Percentiles rank a stretch among this genome's conserved stretches.
These are phyloP conservation scores for Caenorhabditis macrosperma DNA, from an alignment of 2,888 invertebrate genomes.

Conservation along the genomic window DNA sequence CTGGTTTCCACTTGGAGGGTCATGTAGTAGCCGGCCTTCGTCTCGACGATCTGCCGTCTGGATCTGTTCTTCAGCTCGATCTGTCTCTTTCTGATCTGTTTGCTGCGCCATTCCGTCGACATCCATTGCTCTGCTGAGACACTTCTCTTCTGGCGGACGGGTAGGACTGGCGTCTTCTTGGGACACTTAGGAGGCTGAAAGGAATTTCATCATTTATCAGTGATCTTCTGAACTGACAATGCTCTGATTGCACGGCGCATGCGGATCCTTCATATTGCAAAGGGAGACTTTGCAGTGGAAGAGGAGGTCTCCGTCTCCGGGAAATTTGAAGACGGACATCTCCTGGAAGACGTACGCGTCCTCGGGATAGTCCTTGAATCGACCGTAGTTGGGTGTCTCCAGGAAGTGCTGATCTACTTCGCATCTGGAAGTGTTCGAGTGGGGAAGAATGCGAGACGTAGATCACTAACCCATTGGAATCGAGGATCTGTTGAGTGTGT, in stretches of 20 bases:
- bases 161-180: slow-evolving; percentile 42
- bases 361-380: slow-evolving; percentile 55
- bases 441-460: too few species aligned
- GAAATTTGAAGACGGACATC: slow-evolving; percentile 79
- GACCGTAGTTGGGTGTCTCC: slow-evolving; percentile 77
- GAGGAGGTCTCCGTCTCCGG: slow-evolving; percentile 74
- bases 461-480: slow-evolving; percentile 74
- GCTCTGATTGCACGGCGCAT: slow-evolving; percentile 58
- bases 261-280: slow-evolving; percentile 74
- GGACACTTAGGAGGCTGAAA: slow-evolving; percentile 69
- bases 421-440: slow-evolving; percentile 74
- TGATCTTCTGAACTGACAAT: slow-evolving; percentile 36
- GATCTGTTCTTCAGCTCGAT: slow-evolving; percentile 58
- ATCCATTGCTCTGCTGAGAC: slow-evolving; percentile 24
- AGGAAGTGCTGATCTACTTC: slow-evolving; percentile 76
- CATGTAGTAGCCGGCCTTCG: slow-evolving; percentile 71
- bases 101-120: slow-evolving; percentile 38
- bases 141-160: slow-evolving; percentile 54
- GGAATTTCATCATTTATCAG: not conserved
- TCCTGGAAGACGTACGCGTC: slow-evolving; percentile 70
- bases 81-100: slow-evolving; percentile 56
- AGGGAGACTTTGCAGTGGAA: slow-evolving; percentile 77
- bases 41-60: slow-evolving; percentile 64
- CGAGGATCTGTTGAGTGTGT: slow-evolving; percentile 72
- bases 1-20: slow-evolving; percentile 74